Evolutionary conservation across 2,888 invertebrate genomes (phyloP), one percentile per base, ranked within the genome.

Genomic region (Chouioia cunea): DNA sequence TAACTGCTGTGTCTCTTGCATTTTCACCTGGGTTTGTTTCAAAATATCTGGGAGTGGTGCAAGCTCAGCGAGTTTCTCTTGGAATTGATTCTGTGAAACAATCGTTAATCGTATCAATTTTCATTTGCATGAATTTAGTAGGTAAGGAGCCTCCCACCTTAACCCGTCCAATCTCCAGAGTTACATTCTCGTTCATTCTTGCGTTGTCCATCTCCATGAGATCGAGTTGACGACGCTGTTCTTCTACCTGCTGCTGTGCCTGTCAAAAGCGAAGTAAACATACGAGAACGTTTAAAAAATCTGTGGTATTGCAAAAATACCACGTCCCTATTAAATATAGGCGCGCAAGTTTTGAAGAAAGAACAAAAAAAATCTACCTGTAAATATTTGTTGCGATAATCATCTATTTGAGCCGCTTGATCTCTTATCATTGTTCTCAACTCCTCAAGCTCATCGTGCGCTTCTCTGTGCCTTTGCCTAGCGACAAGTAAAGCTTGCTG

Each of bases 181-280:
- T 91, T 52, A 92, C 91, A 80, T 92, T 92, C 78, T 92, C 92
- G 75, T 90, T 90, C 79, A 92, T 90, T 58, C 91, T 86, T 20
- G 89, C 89, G 78, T 92, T 91, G 77, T 92, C 92, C 88, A 91
- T 89, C 78, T 92, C 91, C 90, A 92, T 90, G 80, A 91, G 86
- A 73, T 92, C 91, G 79, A 92, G 88, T 78, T 92, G 91, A 0
- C 91, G 87, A 0, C 89, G 87, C 80, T 92, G 92, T 80, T 92
- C 92, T 80, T 93, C 92, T 0, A 92, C 91, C 59, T 89, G 83
- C 81, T 92, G 91, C 78, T 92, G 92, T 0, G 92, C 91, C 87
- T 90, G 88, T 22, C 48, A 53, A 52, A 65, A 53, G 60, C 36
- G 52, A 27, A 43, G 36, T 22, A 60, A 36, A 60, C 15, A 14